Evolutionary conservation across 2,888 invertebrate genomes (phyloP), one percentile per base, ranked within the genome.

Genomic region (Litoditis marina): DNA sequence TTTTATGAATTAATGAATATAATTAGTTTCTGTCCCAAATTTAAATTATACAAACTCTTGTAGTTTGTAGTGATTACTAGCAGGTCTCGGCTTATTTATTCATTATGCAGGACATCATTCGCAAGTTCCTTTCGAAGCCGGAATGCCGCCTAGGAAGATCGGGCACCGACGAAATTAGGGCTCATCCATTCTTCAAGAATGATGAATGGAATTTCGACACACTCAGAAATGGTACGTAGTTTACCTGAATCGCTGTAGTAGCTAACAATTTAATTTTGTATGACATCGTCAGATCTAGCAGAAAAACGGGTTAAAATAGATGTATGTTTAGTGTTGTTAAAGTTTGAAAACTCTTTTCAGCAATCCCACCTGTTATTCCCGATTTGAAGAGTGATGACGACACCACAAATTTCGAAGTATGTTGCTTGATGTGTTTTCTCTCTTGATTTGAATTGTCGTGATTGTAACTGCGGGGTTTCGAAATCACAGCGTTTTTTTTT

Each of bases 151-250:
- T 98, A 80, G 95, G 95, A 27, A 88, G 91, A 77, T 91, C 90
- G 84, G 94, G 92, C 76, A 91, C 94, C 19, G 90, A 91, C 74
- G 95, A 96, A 86, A 94, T 99, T 65, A 94, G 94, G 84, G 87
- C 87, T 65, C 98, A 98, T 86, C 88, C 89, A 25, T 99, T 99
- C 85, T 99, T 99, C 85, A 88, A 89, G 69, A 96, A 95, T 85
- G 92, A 94, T 83, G 91, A 93, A 77, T 99, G 96, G 96, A 92
- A 92, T 58, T 99, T 96, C 86, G 92, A 92, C 59, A 96, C 91
- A 84, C 88, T 99, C 66, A 87, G 94, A 66, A 90, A 94, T 83
- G 90, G 94, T 88, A 82, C 84, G 85, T 56, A 27, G 8, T 6
- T 0, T 13, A 8, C 28, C 1, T 8, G 30, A 19, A 30, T 30